phyloP scores from a whole-genome alignment of 2,888 invertebrate genomes.

The Trypoxylon attenuatum region DNA sequence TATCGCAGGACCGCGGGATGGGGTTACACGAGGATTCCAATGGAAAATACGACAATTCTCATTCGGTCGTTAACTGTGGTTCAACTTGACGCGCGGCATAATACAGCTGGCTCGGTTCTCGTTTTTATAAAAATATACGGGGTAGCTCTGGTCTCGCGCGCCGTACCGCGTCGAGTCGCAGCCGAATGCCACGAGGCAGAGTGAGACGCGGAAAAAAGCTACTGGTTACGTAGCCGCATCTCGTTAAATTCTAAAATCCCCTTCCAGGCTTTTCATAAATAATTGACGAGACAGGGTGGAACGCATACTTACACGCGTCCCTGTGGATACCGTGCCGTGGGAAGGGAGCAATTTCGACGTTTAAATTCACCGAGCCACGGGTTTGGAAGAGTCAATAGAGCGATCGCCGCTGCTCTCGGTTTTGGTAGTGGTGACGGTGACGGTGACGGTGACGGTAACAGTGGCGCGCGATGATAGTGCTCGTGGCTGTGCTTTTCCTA shows the following conservation, averaged over 20 bases:
- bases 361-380: slow-evolving; percentile 7
- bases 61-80: background rate
- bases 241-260: slow-evolving; percentile 17
- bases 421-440: background rate
- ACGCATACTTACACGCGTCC: background rate
- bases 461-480: slow-evolving; percentile 19
- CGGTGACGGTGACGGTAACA: background rate
- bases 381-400: slow-evolving; percentile 20
- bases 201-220: background rate
- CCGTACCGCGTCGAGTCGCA: too few species aligned
- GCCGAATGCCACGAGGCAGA: background rate
- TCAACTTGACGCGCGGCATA: background rate
- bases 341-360: slow-evolving; percentile 16
- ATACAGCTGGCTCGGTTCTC: background rate
- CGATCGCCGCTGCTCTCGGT: background rate
- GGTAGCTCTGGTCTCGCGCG: too few species aligned
- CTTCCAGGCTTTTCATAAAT: slow-evolving; percentile 16
- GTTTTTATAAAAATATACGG: too few species aligned
- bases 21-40: too few species aligned
- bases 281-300: slow-evolving; percentile 17
- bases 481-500: too few species aligned
- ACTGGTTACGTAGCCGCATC: slow-evolving; percentile 17
- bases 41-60: background rate
- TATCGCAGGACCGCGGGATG: too few species aligned
- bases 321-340: background rate